Percentiles rank a stretch among this genome's conserved stretches.
Evolutionary conservation across 2,888 invertebrate species (phyloP).

Genomic region (Epicampocera succincta): DNA sequence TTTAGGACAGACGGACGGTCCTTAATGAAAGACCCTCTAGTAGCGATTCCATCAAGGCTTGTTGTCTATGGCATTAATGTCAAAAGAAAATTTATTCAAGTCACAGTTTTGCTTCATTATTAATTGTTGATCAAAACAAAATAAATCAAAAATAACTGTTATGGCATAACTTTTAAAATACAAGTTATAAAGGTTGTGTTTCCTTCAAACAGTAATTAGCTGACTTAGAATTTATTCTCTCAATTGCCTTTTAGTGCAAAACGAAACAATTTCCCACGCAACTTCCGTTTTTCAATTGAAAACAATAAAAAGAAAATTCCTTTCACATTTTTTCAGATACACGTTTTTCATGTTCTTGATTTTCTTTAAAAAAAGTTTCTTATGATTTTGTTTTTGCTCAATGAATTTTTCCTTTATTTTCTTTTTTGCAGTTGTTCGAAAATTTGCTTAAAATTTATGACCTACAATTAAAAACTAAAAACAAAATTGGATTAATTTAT

Average conservation of each 20-base stretch:
- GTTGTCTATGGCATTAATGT: too few species aligned
- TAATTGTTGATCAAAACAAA: too few species aligned
- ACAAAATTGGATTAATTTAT: constrained; percentile 35
- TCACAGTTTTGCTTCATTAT: too few species aligned
- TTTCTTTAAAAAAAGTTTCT: background rate
- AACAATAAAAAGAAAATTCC: background rate
- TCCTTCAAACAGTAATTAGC: too few species aligned
- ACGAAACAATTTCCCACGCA: constrained; percentile 14
- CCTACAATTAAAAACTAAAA: constrained; percentile 41
- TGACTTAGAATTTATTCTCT: constrained; percentile 49
- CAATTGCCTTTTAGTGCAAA: constrained; percentile 1
- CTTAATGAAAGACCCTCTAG: too few species aligned
- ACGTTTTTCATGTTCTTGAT: constrained; percentile 30
- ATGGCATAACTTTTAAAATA: too few species aligned
- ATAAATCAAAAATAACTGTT: constrained; percentile 9
- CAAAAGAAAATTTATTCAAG: too few species aligned
- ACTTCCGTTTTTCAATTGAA: constrained; percentile 53
- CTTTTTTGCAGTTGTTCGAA: background rate
- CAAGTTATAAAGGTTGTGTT: too few species aligned
- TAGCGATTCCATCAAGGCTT: too few species aligned
- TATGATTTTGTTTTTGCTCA: constrained; percentile 16
- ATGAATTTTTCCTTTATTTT: constrained; percentile 21
- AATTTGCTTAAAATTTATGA: constrained; percentile 57
- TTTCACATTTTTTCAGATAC: background rate
- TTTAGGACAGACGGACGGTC: too few species aligned